Conservation (phyloP, 2,797 vertebrate genomes). For the Myotis findleyi region DNA sequence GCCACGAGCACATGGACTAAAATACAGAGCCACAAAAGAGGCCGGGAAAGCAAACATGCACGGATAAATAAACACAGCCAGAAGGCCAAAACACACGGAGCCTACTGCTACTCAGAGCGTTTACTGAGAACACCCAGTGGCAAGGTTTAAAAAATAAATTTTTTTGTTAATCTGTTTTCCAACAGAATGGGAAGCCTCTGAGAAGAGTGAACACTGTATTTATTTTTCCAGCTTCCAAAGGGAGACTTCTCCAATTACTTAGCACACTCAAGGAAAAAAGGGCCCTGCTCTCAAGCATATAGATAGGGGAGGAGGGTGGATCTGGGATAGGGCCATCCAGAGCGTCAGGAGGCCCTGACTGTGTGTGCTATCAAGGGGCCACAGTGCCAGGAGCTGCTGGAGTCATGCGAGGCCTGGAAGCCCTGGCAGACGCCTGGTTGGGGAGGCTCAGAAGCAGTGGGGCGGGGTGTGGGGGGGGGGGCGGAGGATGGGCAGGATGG, state of each 20-base stretch:
- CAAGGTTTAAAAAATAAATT: not conserved
- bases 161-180: slow-evolving; percentile 67
- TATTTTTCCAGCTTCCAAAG: slow-evolving; percentile 70
- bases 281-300: not conserved
- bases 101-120: slow-evolving; percentile 70
- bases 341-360: not conserved
- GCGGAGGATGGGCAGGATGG: slow-evolving; percentile 79
- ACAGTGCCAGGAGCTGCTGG: not conserved
- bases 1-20: slow-evolving; percentile 87
- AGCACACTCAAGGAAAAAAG: not conserved
- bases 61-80: slow-evolving; percentile 81
- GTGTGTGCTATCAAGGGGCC: not conserved
- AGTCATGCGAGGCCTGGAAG: not conserved
- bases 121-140: slow-evolving; percentile 71
- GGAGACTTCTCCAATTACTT: slow-evolving; percentile 60
- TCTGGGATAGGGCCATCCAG: not conserved
- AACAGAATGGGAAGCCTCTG: slow-evolving; percentile 62
- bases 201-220: slow-evolving; percentile 15
- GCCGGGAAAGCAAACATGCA: slow-evolving; percentile 86
- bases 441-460: slow-evolving; percentile 84
- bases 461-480: slow-evolving; percentile 79
- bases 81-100: slow-evolving; percentile 78
- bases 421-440: slow-evolving; percentile 56
- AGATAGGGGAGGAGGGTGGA: not conserved
- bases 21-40: slow-evolving; percentile 85